Conservation (phyloP, 23 tunicate genomes). For the Oikopleura albicans region DNA sequence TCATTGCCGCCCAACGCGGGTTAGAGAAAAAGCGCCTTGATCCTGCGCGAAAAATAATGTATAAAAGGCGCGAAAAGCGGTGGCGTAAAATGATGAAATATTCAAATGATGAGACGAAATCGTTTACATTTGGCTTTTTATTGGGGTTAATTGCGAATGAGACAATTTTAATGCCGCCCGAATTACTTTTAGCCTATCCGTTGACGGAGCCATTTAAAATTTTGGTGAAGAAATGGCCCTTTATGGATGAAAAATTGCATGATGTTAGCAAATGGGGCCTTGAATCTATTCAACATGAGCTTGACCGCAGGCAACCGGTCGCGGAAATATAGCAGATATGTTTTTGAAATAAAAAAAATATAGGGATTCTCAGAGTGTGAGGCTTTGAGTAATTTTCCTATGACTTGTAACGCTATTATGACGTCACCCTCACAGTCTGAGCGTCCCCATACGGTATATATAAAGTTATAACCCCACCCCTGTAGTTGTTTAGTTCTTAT, state of each 20-base stretch:
- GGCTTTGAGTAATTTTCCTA: no score
- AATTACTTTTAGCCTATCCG: background rate
- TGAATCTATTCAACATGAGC: background rate
- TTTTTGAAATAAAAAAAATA: no score
- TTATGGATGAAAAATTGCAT: background rate
- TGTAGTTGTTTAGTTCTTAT: no score
- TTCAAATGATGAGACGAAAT: background rate
- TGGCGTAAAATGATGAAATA: background rate
- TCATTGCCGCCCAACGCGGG: background rate
- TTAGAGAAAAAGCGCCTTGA: background rate
- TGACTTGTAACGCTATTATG: no score
- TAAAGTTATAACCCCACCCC: no score
- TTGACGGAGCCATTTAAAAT: background rate
- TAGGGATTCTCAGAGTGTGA: no score
- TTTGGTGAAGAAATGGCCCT: background rate
- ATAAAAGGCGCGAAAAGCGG: background rate
- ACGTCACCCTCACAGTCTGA: no score
- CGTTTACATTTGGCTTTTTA: background rate
- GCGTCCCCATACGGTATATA: no score
- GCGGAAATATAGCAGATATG: no score
- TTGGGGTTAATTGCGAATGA: background rate
- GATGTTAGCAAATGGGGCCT: background rate
- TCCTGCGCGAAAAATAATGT: background rate
- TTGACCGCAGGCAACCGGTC: background rate
- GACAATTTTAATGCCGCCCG: constrained; percentile 5